phyloP scores from a whole-genome alignment of 1,140 invertebrate genomes.

The Pachypsylla venusta region DNA sequence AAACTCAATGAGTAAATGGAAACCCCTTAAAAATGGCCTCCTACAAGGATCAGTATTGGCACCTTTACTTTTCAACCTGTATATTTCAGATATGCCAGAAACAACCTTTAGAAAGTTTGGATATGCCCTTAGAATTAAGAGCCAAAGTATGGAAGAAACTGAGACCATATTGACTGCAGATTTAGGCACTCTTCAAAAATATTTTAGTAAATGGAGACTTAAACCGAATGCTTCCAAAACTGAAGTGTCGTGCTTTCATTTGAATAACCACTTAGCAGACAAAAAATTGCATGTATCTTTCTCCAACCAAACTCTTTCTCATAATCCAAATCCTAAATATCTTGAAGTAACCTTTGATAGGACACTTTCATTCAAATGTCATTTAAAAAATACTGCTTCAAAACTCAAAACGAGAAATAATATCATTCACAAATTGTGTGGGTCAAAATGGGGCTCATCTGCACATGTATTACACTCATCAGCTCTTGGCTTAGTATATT shows the following conservation, averaged over 20 bases:
- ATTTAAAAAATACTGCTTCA: no score
- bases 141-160: background rate
- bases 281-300: slow-evolving; percentile 4
- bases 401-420: no score
- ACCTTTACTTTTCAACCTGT: background rate
- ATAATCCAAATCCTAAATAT: background rate
- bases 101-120: background rate
- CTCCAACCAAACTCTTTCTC: background rate
- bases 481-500: no score
- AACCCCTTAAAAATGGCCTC: slow-evolving; percentile 8
- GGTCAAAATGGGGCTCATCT: no score
- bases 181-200: slow-evolving; percentile 3
- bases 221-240: slow-evolving; percentile 11
- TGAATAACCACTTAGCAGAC: slow-evolving; percentile 11
- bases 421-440: no score
- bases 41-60: slow-evolving; percentile 12
- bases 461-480: no score
- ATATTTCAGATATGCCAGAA: background rate
- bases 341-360: no score
- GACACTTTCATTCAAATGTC: no score
- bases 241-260: slow-evolving; percentile 8
- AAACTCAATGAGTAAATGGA: background rate
- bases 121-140: background rate
- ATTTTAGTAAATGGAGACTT: slow-evolving; percentile 12
- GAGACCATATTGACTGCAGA: slow-evolving; percentile 12